These are phyloP conservation scores for Drosophila picticornis DNA, from an alignment of 2,888 invertebrate species.

Conservation along the genomic window DNA sequence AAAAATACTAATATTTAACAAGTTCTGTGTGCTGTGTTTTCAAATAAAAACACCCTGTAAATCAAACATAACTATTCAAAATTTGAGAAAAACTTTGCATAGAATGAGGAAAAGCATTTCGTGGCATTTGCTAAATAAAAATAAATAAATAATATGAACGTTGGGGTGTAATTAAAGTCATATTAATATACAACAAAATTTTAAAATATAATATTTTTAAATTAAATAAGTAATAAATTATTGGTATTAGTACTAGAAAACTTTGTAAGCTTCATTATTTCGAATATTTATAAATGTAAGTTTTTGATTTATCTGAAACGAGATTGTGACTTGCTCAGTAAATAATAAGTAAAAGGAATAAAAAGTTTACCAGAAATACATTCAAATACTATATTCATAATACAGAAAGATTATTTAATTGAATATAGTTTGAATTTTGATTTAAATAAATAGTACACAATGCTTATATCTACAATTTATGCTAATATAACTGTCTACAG, in stretches of 20 bases:
- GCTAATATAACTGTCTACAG: conserved; percentile 30
- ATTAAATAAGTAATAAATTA: background rate
- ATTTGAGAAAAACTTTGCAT: background rate
- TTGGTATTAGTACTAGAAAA: background rate
- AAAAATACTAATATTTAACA: background rate
- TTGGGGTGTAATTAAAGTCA: background rate
- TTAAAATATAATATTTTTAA: background rate
- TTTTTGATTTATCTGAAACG: background rate
- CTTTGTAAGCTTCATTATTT: background rate
- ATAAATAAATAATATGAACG: background rate
- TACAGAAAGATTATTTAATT: background rate
- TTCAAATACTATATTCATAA: background rate
- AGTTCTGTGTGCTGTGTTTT: background rate
- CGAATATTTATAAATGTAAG: background rate
- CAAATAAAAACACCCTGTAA: background rate
- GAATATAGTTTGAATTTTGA: background rate
- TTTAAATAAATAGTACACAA: conserved; percentile 41
- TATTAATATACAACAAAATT: background rate
- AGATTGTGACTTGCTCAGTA: too few species aligned
- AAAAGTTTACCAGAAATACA: too few species aligned
- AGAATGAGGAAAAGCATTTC: background rate
- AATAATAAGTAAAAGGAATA: background rate
- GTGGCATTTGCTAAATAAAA: background rate
- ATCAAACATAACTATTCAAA: background rate
- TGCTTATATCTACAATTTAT: conserved; percentile 26